A percentile compares a stretch with the other conserved stretches of the same genome.
Conservation (phyloP, 2,797 vertebrate species). For the Sphenodon punctatus region DNA sequence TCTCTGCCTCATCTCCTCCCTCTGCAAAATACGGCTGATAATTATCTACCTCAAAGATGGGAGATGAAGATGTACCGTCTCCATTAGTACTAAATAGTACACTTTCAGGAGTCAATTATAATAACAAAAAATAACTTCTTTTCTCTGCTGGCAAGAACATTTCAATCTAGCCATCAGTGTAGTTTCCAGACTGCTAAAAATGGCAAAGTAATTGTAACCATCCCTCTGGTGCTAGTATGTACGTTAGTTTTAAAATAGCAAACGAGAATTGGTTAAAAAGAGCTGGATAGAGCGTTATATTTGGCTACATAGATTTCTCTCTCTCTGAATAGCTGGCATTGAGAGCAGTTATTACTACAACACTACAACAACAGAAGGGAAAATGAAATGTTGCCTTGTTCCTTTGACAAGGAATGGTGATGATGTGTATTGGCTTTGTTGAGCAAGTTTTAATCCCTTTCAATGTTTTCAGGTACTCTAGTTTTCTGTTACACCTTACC, state of each 20-base stretch:
- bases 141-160: conserved; percentile 50
- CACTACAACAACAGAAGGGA: neutral
- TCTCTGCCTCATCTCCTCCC: neutral
- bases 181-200: conserved; percentile 49
- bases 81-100: no score
- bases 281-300: conserved; percentile 22
- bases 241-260: conserved; percentile 55
- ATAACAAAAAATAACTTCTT: conserved; percentile 56
- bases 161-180: conserved; percentile 41
- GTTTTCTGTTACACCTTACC: neutral
- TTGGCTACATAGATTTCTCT: neutral
- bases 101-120: no score
- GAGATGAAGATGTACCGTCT: no score
- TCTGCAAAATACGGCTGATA: conserved; percentile 2
- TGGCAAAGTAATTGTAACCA: conserved; percentile 44
- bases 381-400: neutral
- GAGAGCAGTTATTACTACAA: neutral
- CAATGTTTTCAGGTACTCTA: neutral
- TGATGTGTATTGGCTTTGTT: neutral
- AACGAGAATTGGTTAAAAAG: conserved; percentile 24
- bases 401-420: neutral
- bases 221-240: conserved; percentile 44
- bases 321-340: neutral
- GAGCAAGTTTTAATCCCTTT: neutral
- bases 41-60: conserved; percentile 19